Conservation (phyloP, 2,797 vertebrate species). For the Mionectes olivaceus region DNA sequence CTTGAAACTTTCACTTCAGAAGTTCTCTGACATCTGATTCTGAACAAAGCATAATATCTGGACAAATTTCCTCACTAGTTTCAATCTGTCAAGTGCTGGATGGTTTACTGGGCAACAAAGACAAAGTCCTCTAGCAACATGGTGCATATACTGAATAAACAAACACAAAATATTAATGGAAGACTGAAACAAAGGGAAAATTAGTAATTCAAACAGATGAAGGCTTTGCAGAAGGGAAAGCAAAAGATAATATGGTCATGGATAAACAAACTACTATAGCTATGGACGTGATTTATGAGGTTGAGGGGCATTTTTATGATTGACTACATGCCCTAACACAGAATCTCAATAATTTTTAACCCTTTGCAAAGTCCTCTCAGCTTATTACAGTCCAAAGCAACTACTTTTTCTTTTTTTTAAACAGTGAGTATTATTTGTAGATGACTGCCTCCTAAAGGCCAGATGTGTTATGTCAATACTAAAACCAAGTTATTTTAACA, state of each 20-base stretch:
- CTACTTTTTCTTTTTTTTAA: not conserved
- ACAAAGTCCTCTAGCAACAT: not conserved
- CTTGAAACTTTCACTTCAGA: not conserved
- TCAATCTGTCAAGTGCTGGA: not conserved
- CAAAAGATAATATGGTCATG: not conserved
- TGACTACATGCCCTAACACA: not conserved
- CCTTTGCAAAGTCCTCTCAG: not conserved
- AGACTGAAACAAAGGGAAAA: not conserved
- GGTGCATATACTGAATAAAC: not conserved
- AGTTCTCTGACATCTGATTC: not conserved
- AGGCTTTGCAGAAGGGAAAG: not conserved
- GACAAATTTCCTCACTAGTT: not conserved
- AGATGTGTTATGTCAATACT: not conserved
- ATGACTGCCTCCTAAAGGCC: slow-evolving; percentile 36
- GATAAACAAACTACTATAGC: not conserved
- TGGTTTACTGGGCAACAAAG: not conserved
- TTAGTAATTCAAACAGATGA: not conserved
- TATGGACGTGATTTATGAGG: not conserved
- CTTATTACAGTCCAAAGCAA: not conserved
- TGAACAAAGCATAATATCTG: not conserved
- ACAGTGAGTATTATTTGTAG: not conserved
- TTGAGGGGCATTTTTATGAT: not conserved
- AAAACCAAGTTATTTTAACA: not conserved
- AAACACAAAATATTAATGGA: not conserved
- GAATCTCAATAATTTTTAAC: not conserved